Evolutionary conservation across 2,888 invertebrate species (phyloP), one percentile per base, ranked within the genome.

Genomic region (Eumerus sabulonum): DNA sequence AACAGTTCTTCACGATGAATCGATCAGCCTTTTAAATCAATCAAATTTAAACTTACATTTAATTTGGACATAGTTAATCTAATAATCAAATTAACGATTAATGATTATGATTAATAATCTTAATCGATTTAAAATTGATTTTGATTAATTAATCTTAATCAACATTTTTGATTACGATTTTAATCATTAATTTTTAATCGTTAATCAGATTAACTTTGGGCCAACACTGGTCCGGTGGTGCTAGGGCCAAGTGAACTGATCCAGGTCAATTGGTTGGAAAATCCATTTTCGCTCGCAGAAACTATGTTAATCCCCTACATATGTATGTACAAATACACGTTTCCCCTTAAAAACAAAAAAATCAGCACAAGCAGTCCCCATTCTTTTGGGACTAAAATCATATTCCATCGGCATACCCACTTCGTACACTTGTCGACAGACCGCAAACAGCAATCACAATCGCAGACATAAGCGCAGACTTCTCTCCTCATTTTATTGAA

Each of bases 201-300:
- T n/a, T n/a, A n/a, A n/a, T n/a, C n/a, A n/a, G n/a, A n/a, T n/a
- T n/a, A n/a, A n/a, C n/a, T n/a, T n/a, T n/a, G n/a, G n/a, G n/a
- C n/a, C n/a, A n/a, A n/a, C n/a, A n/a, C n/a, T 27, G 27, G 3
- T 27, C 27, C 7, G 27, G 27, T 27, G 27, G 27, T n/a, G n/a
- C 27, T 27, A 27, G 7, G 7, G 27, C 40, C 27, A 38, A 38
- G n/a, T n/a, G 35, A 17, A 56, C 57, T 76, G 70, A 70, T 76
- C 57, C 59, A 53, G 76, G 76, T 59, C 63, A 63, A 48, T 45
- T 36, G n/a, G 64, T 64, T 63, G 2, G 40, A 45, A 16, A 57
- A 44, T 60, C 53, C 18, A 17, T 51, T 19, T 35, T 14, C 19
- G 11, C 38, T 14, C 19, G 11, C 38, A n/a, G 38, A 60, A 50